Evolutionary conservation across 1,140 invertebrate species (phyloP).

Genomic region (Archegozetes longisetosus): DNA sequence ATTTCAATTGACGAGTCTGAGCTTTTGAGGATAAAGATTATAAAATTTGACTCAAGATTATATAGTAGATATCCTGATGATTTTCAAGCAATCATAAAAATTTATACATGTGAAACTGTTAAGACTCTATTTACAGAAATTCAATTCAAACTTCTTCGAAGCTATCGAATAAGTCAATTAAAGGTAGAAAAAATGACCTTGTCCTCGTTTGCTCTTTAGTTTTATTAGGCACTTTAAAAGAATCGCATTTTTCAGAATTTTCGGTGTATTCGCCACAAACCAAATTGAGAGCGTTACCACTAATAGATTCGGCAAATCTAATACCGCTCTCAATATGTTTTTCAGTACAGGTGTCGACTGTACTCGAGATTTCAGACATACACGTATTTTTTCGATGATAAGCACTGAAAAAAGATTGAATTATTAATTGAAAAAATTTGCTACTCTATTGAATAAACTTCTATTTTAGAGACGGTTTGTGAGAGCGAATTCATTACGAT

Average conservation of each 20-base stretch:
- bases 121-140: too few relatives aligned
- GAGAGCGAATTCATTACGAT: too few relatives aligned
- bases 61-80: too few relatives aligned
- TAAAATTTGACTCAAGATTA: too few relatives aligned
- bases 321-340: neutral
- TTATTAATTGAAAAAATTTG: neutral
- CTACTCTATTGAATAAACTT: too few relatives aligned
- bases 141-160: neutral
- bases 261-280: conserved; percentile 7
- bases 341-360: neutral
- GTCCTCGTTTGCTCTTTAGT: neutral
- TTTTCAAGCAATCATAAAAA: too few relatives aligned
- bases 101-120: too few relatives aligned
- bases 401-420: neutral
- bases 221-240: neutral
- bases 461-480: too few relatives aligned
- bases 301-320: neutral
- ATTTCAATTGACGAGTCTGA: too few relatives aligned
- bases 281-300: neutral
- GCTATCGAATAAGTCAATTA: neutral
- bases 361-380: neutral
- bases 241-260: conserved; percentile 5
- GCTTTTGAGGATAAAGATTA: too few relatives aligned
- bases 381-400: neutral
- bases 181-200: neutral